These are phyloP conservation scores for Pionites leucogaster DNA, from an alignment of 2,113 vertebrate species.

Conservation along the genomic window DNA sequence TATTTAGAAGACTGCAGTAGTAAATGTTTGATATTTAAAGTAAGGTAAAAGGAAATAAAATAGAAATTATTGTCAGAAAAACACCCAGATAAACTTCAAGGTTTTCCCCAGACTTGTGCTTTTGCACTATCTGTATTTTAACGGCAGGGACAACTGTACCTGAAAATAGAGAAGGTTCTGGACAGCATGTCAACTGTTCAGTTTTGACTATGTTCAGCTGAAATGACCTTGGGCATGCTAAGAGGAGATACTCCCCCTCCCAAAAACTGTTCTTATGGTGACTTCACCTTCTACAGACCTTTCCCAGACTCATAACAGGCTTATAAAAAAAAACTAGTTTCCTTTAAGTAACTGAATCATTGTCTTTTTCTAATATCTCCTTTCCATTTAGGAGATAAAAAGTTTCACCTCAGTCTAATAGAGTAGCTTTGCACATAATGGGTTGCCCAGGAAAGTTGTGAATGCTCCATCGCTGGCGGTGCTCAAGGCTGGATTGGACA, in stretches of 20 bases:
- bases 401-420: neutral
- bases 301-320: neutral
- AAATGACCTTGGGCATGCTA: rapidly evolving
- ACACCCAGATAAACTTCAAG: neutral
- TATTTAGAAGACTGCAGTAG: neutral
- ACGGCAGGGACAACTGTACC: neutral
- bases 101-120: neutral
- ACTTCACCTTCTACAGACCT: neutral
- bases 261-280: neutral
- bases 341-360: neutral
- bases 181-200: neutral
- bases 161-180: neutral
- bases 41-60: neutral
- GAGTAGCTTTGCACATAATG: neutral
- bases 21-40: neutral
- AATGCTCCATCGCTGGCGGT: no score
- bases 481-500: no score
- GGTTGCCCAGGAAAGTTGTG: no score
- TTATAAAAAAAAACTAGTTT: neutral
- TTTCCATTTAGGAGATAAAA: neutral
- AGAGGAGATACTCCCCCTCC: neutral
- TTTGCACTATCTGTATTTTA: neutral
- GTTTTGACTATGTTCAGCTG: neutral
- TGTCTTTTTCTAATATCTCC: neutral
- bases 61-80: neutral